Base-by-base conservation (phyloP, 1,140 invertebrate species). In the Rhyzopertha dominica region DNA sequence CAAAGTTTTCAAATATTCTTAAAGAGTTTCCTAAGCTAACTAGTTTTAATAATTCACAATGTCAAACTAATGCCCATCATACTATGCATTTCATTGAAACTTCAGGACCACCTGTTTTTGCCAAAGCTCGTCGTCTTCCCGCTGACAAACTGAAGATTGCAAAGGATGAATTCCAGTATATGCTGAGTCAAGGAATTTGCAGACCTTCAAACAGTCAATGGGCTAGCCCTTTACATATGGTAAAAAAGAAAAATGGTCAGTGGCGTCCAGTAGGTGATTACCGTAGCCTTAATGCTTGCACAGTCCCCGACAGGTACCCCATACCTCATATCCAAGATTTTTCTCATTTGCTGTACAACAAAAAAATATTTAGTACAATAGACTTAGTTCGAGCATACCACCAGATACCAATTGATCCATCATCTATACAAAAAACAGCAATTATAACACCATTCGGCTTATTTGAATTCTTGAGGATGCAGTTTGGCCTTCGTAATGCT, bases 181-280 rank as follows among this genome's bases (percentile, higher is more conserved):
- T 66, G 47, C 4, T 58, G 1, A n/a, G 50, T 7, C 42, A 44
- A 9, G 57, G 54, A 7, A 53, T 63, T 9, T 47, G 53, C 12
- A 45, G 61, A 1, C 62, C 61, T 1, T 64, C 63, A 3, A n/a
- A n/a, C n/a, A 67, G 66, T 36, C 48, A 63, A 10, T 74, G 65
- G 65, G 59, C 64, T 9, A 59, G 56, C 17, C 64, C 67, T 12
- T 29, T 70, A 12, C 63, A 70, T 34, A 52, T 73, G 43, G 65
- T 64, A 1, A 51, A 49, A 5, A 73, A 74, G 47, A 54, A 54
- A 42, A 53, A 58, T 36, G 66, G 61, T 4, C 40, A 43, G 4
- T 69, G 59, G 49, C 44, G 70, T 2, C 51, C 63, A 1, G 67
- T 62, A 43, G 67, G 71, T 0, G 73, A 76, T 53, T 77, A 71